Conservation (phyloP, 2,113 vertebrate species). For the Amphilophus citrinellus region DNA sequence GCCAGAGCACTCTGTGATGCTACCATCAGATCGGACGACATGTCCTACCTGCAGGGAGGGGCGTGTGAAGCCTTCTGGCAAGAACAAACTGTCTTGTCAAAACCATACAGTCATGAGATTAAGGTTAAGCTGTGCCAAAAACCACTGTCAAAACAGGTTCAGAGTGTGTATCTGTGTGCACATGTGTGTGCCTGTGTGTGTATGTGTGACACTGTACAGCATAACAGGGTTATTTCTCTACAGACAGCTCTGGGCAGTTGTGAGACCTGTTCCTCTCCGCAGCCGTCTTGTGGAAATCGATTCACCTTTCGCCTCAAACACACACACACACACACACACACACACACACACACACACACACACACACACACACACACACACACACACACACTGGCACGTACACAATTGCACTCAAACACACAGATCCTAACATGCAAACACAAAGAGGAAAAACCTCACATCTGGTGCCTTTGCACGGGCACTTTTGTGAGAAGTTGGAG, state of each 20-base stretch:
- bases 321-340: constrained; percentile 17
- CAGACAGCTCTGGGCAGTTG: constrained; percentile 52
- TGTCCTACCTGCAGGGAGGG: constrained; percentile 16
- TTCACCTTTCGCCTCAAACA: constrained; percentile 59
- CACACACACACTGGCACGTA: constrained; percentile 26
- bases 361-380: constrained; percentile 16
- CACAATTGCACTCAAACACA: constrained; percentile 33
- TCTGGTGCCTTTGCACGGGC: constrained; percentile 51
- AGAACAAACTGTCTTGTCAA: constrained; percentile 57
- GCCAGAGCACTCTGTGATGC: constrained; percentile 26
- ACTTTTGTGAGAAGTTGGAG: constrained; percentile 65
- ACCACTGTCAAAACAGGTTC: constrained; percentile 68
- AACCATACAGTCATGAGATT: constrained; percentile 65
- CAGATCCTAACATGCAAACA: constrained; percentile 3
- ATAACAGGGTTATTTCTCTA: constrained; percentile 56
- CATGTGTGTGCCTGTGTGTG: constrained; percentile 17
- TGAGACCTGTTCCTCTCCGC: constrained; percentile 56
- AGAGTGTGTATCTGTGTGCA: constrained; percentile 6
- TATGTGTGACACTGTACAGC: constrained; percentile 24
- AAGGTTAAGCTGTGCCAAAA: constrained; percentile 72
- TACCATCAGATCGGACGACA: constrained; percentile 53
- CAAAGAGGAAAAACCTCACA: constrained; percentile 40
- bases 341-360: constrained; percentile 48
- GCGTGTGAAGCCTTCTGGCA: constrained; percentile 27
- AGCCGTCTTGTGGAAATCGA: constrained; percentile 65